Evolutionary conservation across 2,113 vertebrate species (phyloP), one percentile per base, ranked within the genome.

Genomic region (Oryzias curvinotus): DNA sequence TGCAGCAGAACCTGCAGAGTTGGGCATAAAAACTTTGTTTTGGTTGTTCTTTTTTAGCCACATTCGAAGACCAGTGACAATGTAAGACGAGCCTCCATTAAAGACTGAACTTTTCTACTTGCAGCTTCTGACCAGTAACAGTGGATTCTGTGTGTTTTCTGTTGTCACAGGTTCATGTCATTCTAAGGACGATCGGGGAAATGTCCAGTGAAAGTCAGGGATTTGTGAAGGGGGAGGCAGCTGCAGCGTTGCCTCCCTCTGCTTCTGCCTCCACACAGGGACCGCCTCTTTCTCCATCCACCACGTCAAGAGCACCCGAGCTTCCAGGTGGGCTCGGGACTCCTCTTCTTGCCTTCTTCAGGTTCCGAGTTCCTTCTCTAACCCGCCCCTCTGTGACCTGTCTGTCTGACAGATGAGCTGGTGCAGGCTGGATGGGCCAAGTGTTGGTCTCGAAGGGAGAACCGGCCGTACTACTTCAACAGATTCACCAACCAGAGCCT

Each of bases 401-500:
- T 56, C 46, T 53, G 50, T 56, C 14, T 45, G 7, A 26, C 85
- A 99, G 97, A 98, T 90, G 97, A 98, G 75, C 91, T 99, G 88
- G 91, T 98, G 73, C 96, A 98, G 63, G 97, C 96, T 0, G 97
- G 97, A 68, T 99, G 97, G 97, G 92, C 96, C 52, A 98, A 98
- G 92, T 99, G 97, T 84, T 99, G 97, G 97, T 98, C 96, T 86
- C 94, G 96, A 80, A 90, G 97, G 71, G 97, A 99, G 87, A 98
- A 94, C 77, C 93, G 97, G 7, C 96, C 96, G 0, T 99, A 98
- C 82, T 99, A 96, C 72, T 98, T 98, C 87, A 98, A 99, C 80
- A 93, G 96, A 47, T 99, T 99, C 88, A 98, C 97, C 49, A 99
- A 99, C 85, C 97, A 99, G 91, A 98, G 97, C 0, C 89, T 99